Base-by-base conservation (phyloP, 2,888 invertebrate genomes). In the Nomada ruficornis region DNA sequence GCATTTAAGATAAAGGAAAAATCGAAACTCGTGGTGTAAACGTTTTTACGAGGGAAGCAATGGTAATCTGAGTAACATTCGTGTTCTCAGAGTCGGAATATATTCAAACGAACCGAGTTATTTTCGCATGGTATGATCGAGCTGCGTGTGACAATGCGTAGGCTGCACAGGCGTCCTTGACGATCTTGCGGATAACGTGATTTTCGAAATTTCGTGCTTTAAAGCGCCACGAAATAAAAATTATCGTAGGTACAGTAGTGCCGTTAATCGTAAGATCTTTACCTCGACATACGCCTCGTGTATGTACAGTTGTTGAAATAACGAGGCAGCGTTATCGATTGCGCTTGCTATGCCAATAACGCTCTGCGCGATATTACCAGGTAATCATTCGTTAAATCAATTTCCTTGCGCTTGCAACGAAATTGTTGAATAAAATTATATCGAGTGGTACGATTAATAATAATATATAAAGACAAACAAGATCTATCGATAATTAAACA, bases 71-170 rank as follows among this genome's bases (percentile, higher is more conserved):
- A 47, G 15, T 47, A 15, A 47, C 0, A 47, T 47, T 47, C 13
- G 15, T 2, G 15, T 15, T 13, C 0, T 47, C 15, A 3, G 15
- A 47, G 3, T 13, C 13, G 47, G 57, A 63, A 77, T 47, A 63
- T 68, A 62, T 74, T 75, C 72, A 67, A 54, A 52, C 62, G 60
- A 80, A 71, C 50, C 44, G 36, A 85, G 83, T 85, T 86, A 87
- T 86, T 86, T 86, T 85, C 36, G 77, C 67, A 9, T 63, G 9
- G 10, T 60, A 69, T 54, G 73, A 71, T 55, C 65, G 59, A 54
- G 42, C 55, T 44, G 42, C 50, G n/a, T 67, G 69, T 65, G 71
- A 73, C 68, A 69, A 29, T 68, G 78, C 80, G 80, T 78, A 80
- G 80, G 70, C 20, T 36, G 77, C 54, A 52, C 26, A 7, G 64